These are phyloP conservation scores for Steatocranus sp. DNA, from an alignment of 2,797 vertebrate species.

Conservation along the genomic window DNA sequence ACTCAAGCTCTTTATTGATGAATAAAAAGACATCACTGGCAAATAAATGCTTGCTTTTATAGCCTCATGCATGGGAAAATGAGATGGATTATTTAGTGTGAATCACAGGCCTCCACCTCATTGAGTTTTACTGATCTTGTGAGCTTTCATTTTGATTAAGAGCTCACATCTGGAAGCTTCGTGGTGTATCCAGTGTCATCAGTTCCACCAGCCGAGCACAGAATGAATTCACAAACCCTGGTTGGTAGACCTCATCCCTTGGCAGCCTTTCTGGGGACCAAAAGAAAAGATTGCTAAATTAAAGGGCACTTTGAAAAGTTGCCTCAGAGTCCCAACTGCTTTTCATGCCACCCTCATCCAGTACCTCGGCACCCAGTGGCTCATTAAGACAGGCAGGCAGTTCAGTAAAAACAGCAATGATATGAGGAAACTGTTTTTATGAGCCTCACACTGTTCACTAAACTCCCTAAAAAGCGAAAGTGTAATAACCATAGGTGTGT, in stretches of 20 bases:
- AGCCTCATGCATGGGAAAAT: slow-evolving; percentile 51
- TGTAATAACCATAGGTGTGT: neutral
- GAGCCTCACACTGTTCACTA: neutral
- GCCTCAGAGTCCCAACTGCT: neutral
- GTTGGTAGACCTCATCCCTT: neutral
- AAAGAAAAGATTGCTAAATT: slow-evolving; percentile 43
- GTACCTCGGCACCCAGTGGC: neutral
- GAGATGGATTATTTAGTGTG: slow-evolving; percentile 52
- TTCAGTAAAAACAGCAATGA: neutral
- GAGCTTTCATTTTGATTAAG: slow-evolving; percentile 44
- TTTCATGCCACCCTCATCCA: neutral
- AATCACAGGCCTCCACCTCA: slow-evolving; percentile 43
- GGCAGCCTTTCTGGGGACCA: neutral
- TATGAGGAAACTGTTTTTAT: neutral
- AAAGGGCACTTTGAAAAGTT: slow-evolving; percentile 37
- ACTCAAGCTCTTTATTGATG: slow-evolving; percentile 48
- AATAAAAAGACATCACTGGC: slow-evolving; percentile 50
- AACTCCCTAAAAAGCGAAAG: neutral
- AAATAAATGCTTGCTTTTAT: slow-evolving; percentile 57
- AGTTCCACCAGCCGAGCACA: slow-evolving; percentile 37
- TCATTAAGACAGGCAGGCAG: slow-evolving; percentile 23
- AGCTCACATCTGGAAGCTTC: slow-evolving; percentile 52
- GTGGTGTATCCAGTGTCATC: slow-evolving; percentile 15
- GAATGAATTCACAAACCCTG: neutral
- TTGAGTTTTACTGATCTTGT: slow-evolving; percentile 56